Evolutionary conservation across 2,888 invertebrate species (phyloP).

Genomic region (Rotaria magnacalcarata): DNA sequence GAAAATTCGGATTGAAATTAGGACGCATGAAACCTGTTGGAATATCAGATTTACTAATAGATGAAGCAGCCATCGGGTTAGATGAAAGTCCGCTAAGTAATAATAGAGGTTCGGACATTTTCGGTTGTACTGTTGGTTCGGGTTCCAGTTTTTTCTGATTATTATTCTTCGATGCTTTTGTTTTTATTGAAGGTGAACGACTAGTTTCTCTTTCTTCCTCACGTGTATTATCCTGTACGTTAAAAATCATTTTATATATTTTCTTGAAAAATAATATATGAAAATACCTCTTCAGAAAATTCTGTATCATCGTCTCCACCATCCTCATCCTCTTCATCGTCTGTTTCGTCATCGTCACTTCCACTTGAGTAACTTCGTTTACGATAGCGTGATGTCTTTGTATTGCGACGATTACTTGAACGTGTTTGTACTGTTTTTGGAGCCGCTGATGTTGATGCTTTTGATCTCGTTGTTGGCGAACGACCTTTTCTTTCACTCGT

Average conservation of each 20-base stretch:
- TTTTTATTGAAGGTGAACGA: background rate
- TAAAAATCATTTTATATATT: too few relatives aligned
- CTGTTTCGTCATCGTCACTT: conserved; percentile 12
- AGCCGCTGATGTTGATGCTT: background rate
- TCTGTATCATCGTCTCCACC: background rate
- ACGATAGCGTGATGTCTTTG: conserved; percentile 3
- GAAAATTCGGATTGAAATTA: background rate
- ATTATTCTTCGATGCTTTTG: background rate
- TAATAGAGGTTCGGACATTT: background rate
- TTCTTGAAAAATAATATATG: too few relatives aligned
- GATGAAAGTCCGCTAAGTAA: background rate
- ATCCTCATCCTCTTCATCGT: background rate
- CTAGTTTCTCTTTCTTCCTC: background rate
- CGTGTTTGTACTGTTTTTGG: background rate
- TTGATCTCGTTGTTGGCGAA: background rate
- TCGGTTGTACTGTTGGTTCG: background rate
- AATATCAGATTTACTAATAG: background rate
- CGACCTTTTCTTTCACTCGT: background rate
- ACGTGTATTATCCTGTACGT: background rate
- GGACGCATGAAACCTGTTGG: background rate
- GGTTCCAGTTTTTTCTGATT: background rate
- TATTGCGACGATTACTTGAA: background rate
- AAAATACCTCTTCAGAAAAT: background rate
- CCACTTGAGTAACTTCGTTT: background rate
- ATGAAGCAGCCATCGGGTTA: background rate